A percentile compares a stretch with the other conserved stretches of the same genome.
Evolutionary conservation across 2,113 vertebrate genomes (phyloP).

Genomic region (Boleophthalmus pectinirostris): DNA sequence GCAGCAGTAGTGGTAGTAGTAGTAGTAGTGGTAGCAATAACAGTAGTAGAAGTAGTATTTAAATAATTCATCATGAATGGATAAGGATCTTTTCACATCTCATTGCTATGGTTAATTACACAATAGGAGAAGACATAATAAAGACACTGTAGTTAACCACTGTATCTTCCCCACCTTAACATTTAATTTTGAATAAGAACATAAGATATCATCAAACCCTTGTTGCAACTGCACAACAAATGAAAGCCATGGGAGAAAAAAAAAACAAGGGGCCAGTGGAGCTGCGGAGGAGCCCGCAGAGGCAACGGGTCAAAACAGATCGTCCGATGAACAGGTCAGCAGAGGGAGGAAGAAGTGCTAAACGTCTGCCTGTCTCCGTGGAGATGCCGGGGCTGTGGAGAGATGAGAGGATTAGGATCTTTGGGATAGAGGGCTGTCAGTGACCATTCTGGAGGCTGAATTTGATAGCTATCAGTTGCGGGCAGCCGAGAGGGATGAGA

Average conservation of each 20-base stretch:
- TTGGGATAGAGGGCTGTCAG: background rate
- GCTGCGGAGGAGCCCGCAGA: constrained; percentile 26
- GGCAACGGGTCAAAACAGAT: constrained; percentile 23
- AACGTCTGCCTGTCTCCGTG: constrained; percentile 25
- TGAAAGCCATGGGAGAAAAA: background rate
- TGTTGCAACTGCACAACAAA: background rate
- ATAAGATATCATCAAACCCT: background rate
- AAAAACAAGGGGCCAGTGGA: constrained; percentile 26
- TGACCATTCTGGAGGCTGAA: constrained; percentile 23
- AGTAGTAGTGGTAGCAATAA: too few species aligned
- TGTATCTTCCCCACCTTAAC: too few species aligned
- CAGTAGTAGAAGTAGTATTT: too few species aligned
- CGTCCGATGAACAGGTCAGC: constrained; percentile 33
- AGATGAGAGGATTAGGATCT: constrained; percentile 9
- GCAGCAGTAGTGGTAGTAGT: too few species aligned
- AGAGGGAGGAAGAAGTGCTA: constrained; percentile 1
- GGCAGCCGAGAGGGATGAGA: constrained; percentile 5
- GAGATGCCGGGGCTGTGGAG: background rate
- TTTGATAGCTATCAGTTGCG: constrained; percentile 29
- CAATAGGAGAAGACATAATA: too few species aligned
- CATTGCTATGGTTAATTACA: too few species aligned
- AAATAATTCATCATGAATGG: too few species aligned
- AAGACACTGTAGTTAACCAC: too few species aligned
- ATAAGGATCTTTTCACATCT: too few species aligned
- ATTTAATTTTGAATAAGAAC: background rate